A percentile compares a stretch with the other conserved stretches of the same genome.
These are phyloP conservation scores for Resseliella maxima DNA, from an alignment of 2,888 invertebrate species.

Conservation along the genomic window DNA sequence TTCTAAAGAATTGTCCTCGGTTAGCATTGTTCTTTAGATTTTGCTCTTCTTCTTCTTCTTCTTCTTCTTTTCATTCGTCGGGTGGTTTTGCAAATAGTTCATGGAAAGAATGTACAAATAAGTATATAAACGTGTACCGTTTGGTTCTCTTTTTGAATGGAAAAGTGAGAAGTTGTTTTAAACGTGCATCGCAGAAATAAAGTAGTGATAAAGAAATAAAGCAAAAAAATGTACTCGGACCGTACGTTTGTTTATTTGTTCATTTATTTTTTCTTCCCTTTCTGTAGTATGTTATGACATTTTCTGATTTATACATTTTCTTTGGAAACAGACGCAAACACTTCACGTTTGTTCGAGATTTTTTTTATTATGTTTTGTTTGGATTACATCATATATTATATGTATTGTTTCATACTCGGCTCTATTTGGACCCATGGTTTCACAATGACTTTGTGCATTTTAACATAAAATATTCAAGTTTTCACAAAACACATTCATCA, in stretches of 20 bases:
- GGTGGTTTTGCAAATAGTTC: slow-evolving; percentile 36
- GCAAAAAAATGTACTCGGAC: neutral
- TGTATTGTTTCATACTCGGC: neutral
- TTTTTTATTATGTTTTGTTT: neutral
- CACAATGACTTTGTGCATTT: neutral
- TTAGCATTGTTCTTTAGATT: slow-evolving; percentile 23
- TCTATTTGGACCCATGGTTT: neutral
- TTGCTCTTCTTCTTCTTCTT: neutral
- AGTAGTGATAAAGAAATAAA: slow-evolving; percentile 13
- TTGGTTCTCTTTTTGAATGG: neutral
- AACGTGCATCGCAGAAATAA: neutral
- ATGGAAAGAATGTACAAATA: slow-evolving; percentile 1
- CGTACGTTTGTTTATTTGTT: neutral
- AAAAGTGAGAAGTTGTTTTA: slow-evolving; percentile 1
- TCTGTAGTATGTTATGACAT: slow-evolving; percentile 50
- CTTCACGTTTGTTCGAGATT: neutral
- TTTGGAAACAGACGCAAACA: neutral
- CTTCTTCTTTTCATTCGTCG: neutral
- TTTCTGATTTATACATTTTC: slow-evolving; percentile 28
- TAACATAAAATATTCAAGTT: neutral
- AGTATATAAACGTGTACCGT: neutral
- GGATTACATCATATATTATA: neutral
- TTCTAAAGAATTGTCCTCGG: slow-evolving; percentile 19
- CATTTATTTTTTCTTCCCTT: neutral
- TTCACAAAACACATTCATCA: neutral